phyloP scores from a whole-genome alignment of 2,888 invertebrate genomes.

The Oxycera nigricornis region DNA sequence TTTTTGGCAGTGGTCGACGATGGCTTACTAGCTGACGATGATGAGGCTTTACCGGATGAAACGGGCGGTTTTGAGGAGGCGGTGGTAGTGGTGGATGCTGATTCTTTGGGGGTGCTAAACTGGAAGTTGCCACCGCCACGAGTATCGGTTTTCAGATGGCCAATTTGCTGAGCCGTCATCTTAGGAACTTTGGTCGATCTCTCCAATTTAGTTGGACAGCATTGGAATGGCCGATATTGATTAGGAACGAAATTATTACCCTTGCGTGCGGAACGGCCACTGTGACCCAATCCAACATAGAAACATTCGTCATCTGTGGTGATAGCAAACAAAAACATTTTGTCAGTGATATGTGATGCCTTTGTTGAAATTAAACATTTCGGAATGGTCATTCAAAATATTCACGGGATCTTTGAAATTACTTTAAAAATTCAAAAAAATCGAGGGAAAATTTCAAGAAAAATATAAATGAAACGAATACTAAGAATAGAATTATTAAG shows the following conservation, averaged over 20 bases:
- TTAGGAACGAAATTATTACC: conserved; percentile 64
- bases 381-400: conserved; percentile 30
- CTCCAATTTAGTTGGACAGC: conserved; percentile 86
- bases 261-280: conserved; percentile 62
- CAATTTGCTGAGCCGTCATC: conserved; percentile 66
- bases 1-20: conserved; percentile 47
- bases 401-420: conserved; percentile 3
- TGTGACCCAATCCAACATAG: conserved; percentile 94
- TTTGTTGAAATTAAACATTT: conserved; percentile 41
- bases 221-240: conserved; percentile 87
- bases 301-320: conserved; percentile 96
- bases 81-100: conserved; percentile 52
- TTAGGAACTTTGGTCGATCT: conserved; percentile 82
- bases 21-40: conserved; percentile 47
- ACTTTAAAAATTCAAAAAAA: neutral
- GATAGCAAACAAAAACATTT: conserved; percentile 78
- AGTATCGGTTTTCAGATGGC: conserved; percentile 54
- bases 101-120: conserved; percentile 49
- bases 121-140: conserved; percentile 49
- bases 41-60: no score
- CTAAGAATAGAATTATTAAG: conserved; percentile 13
- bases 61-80: conserved; percentile 48
- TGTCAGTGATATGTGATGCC: conserved; percentile 69
- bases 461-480: no score
- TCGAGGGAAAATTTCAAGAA: neutral